Evolutionary conservation across 2,113 vertebrate genomes (phyloP).

Genomic region (Chelonoidis abingdonii): DNA sequence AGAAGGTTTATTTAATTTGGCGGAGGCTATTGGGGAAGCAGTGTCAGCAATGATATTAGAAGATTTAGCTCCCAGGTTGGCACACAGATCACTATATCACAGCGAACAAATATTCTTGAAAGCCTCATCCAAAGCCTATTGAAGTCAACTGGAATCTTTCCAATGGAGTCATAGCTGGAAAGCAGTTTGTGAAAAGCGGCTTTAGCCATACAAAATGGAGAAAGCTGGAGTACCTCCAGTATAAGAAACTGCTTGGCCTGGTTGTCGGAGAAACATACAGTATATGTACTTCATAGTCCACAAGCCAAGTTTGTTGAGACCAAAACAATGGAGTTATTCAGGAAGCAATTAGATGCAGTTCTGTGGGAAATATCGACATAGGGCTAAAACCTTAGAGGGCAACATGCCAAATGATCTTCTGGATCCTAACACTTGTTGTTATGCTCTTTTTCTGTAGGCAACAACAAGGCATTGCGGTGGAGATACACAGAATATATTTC

Average conservation of each 20-base stretch:
- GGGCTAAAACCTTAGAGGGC: background rate
- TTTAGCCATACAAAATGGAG: background rate
- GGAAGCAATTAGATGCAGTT: background rate
- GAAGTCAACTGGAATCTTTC: background rate
- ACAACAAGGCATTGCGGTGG: background rate
- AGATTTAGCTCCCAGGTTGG: background rate
- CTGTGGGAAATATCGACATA: background rate
- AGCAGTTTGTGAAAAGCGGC: background rate
- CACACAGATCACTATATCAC: background rate
- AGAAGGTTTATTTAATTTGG: background rate
- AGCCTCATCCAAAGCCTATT: background rate
- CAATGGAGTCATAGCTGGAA: background rate
- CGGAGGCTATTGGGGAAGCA: background rate
- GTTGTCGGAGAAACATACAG: background rate
- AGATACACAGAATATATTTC: background rate
- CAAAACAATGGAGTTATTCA: slow-evolving; percentile 16
- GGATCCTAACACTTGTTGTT: background rate
- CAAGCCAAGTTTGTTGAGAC: background rate
- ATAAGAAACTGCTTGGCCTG: background rate
- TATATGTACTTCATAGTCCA: background rate
- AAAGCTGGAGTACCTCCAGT: background rate
- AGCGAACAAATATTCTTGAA: background rate
- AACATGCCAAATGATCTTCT: background rate
- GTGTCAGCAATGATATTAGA: background rate
- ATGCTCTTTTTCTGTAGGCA: background rate